Evolutionary conservation across 2,888 invertebrate species (phyloP), one percentile per base, ranked within the genome.

Genomic region (Protophormia terraenovae): DNA sequence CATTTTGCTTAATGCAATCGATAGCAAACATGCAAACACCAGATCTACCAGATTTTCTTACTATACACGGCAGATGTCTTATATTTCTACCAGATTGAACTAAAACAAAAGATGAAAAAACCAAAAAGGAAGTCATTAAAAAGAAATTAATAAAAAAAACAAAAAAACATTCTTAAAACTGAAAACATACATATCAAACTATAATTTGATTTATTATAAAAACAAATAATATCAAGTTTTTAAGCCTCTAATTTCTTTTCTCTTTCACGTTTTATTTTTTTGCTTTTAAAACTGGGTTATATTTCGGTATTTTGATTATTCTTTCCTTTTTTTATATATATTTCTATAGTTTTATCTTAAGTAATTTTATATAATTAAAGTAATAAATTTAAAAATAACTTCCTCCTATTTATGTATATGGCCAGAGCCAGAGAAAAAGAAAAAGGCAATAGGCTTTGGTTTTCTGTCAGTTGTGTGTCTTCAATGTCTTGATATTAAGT

Each of bases 21-120:
- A 97, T 97, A 84, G 97, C 98, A 91, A 98, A 98, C 98, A 98
- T 98, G 90, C 98, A 98, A 0, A 97, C 94, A 0, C 98, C 98
- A 85, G 96, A 96, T 87, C 96, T 95, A 41, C 95, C 96, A 35
- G 96, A 95, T 90, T 95, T 95, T 90, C 96, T 94, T 79, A 97
- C 97, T 91, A 97, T 95, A 93, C 98, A 98, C 32, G 97, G 97
- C 89, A 97, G 93, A 90, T 97, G 97, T 90, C 97, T 95, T 91
- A 98, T 98, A 92, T 97, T 97, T 90, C 97, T 95, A 89, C 97
- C 97, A 90, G 95, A 93, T 89, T 96, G 96, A 93, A 96, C 96
- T 95, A 94, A 89, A 94, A 95, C 92, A 93, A 64, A 71, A 16
- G 47, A 60, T 4, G n/a, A 62, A 58, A 66, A 72, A 58, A 69